These are phyloP conservation scores for Austrofundulus limnaeus DNA, from an alignment of 2,113 vertebrate species.

Conservation along the genomic window DNA sequence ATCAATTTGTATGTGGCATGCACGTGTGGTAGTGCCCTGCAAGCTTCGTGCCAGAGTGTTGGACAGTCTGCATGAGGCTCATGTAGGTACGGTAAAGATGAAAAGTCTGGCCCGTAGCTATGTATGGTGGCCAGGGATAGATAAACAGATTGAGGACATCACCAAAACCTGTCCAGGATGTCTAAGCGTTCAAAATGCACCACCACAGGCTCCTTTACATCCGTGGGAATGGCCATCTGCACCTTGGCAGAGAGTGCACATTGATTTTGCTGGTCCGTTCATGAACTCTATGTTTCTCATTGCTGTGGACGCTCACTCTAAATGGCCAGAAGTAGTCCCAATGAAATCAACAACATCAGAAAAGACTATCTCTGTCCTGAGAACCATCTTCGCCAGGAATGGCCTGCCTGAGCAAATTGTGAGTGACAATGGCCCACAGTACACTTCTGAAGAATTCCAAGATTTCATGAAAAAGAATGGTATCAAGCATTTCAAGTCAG, in stretches of 20 bases:
- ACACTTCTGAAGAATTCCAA: background rate
- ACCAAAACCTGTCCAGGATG: constrained; percentile 1
- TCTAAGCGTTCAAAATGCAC: background rate
- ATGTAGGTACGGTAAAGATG: background rate
- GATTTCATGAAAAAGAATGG: no score
- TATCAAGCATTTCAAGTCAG: no score
- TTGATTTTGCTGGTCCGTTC: background rate
- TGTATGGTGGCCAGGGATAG: background rate
- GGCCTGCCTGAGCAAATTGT: background rate
- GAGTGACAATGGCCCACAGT: background rate
- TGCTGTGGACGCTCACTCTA: background rate
- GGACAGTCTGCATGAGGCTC: background rate
- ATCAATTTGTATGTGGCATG: no score
- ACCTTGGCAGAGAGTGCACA: background rate
- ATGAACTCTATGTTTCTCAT: background rate
- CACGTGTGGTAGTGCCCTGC: no score
- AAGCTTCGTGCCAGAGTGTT: background rate
- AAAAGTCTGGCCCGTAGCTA: constrained; percentile 9
- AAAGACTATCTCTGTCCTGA: background rate
- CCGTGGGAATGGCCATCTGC: background rate
- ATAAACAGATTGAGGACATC: background rate
- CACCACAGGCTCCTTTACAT: background rate
- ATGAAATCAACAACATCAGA: background rate
- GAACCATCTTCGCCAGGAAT: background rate
- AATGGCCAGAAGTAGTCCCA: background rate